A percentile compares a stretch with the other conserved stretches of the same genome.
These are phyloP conservation scores for Pemphigus obesinymphae DNA, from an alignment of 1,140 invertebrate genomes.

Conservation along the genomic window DNA sequence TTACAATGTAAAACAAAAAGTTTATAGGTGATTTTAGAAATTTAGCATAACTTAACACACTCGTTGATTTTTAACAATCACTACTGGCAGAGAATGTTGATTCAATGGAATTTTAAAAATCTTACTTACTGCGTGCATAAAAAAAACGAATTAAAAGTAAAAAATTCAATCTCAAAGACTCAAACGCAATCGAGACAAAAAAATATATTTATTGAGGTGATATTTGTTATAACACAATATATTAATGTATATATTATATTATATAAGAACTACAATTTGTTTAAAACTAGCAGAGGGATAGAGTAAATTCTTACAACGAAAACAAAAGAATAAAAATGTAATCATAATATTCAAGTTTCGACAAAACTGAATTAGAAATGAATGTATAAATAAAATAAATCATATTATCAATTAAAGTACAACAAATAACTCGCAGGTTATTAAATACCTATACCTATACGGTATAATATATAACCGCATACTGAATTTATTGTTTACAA, in stretches of 20 bases:
- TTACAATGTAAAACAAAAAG: no score
- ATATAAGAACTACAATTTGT: neutral
- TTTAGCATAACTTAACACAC: no score
- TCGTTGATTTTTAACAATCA: no score
- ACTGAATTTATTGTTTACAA: neutral
- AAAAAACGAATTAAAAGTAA: no score
- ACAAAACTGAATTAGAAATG: neutral
- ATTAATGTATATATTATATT: neutral
- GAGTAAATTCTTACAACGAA: neutral
- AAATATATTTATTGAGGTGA: neutral
- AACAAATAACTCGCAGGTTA: neutral
- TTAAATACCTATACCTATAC: neutral
- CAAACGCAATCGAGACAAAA: neutral
- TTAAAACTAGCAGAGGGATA: neutral
- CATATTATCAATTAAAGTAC: neutral
- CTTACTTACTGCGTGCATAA: neutral
- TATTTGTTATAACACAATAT: neutral
- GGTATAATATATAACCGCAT: neutral
- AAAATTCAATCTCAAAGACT: conserved; percentile 2
- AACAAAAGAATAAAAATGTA: conserved; percentile 1
- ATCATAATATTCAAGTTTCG: neutral
- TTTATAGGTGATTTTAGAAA: no score
- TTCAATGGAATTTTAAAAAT: neutral
- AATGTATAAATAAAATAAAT: neutral
- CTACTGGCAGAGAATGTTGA: neutral